Percentiles rank a stretch among this genome's conserved stretches.
These are phyloP conservation scores for Ondatra zibethicus DNA, from an alignment of 2,113 vertebrate species.

Conservation along the genomic window DNA sequence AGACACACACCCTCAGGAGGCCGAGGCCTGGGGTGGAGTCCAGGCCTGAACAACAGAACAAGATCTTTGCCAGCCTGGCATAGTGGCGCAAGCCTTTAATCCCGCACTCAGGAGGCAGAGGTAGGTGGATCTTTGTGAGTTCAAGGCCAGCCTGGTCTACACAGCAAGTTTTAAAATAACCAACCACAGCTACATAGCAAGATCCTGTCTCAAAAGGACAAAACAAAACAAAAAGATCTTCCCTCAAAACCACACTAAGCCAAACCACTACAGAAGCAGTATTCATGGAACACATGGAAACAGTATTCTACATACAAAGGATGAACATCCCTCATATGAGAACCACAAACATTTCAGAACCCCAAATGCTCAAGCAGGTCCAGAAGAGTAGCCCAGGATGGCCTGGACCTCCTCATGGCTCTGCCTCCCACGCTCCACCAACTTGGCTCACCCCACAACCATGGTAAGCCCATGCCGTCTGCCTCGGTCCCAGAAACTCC, in stretches of 20 bases:
- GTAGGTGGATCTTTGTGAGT: background rate
- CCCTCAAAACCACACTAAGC: background rate
- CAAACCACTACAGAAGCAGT: background rate
- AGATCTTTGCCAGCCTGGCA: background rate
- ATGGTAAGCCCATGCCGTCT: background rate
- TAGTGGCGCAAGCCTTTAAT: background rate
- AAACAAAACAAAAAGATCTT: background rate
- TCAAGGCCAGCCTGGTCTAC: background rate
- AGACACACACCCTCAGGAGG: background rate
- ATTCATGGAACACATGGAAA: background rate
- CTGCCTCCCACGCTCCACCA: background rate
- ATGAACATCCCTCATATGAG: background rate
- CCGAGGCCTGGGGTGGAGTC: background rate
- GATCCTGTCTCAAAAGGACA: background rate
- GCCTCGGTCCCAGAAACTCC: background rate
- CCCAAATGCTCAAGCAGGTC: no score
- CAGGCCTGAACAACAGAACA: background rate
- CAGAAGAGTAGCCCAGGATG: background rate
- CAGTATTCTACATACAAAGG: background rate
- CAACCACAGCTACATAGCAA: background rate
- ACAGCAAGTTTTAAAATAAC: background rate
- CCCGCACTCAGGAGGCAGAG: background rate
- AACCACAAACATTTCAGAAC: background rate
- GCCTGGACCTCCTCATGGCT: no score
- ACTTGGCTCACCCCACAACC: background rate